Evolutionary conservation across 2,797 vertebrate genomes (phyloP), one percentile per base, ranked within the genome.

Genomic region (Paguma larvata): DNA sequence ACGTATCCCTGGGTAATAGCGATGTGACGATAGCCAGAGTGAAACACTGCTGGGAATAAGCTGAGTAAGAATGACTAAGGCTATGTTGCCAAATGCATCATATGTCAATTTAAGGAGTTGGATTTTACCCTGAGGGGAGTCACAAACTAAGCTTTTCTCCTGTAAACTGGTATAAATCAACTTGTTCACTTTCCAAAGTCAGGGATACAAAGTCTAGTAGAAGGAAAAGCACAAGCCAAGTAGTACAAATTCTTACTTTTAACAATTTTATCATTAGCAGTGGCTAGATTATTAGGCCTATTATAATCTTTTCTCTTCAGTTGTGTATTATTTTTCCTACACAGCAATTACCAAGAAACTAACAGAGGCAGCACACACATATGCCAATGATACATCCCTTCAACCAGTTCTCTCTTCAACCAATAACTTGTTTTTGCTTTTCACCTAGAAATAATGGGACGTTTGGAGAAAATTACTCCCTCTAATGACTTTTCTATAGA

Each of bases 401-500:
- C 48, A 68, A 3, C 14, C 48, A 38, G 18, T 25, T 85, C 59
- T 94, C 78, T 84, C 67, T 94, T 51, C 80, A 59, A 15, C 46
- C 65, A 77, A 32, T 53, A 78, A 89, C 62, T 86, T 91, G 44
- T 32, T 97, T 94, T 96, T 65, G 30, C 63, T 95, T 6, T 84
- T 93, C 5, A 1, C 56, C 34, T 79, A 85, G 53, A 88, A 95
- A 72, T 78, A 91, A 96, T 88, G 25, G 30, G n/a, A 41, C 13
- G 53, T 72, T 82, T 38, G 44, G 25, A 30, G 51, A 91, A 89
- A 92, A 85, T 89, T 82, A 62, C 41, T 89, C 63, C 11, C 25
- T 90, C n/a, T 88, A 63, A 75, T 86, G 48, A 70, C 56, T 94
- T 96, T 89, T 86, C 41, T 80, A 62, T 89, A 96, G 87, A 94